Evolutionary conservation across 2,888 invertebrate species (phyloP).

Genomic region (Pachydiplax longipennis): DNA sequence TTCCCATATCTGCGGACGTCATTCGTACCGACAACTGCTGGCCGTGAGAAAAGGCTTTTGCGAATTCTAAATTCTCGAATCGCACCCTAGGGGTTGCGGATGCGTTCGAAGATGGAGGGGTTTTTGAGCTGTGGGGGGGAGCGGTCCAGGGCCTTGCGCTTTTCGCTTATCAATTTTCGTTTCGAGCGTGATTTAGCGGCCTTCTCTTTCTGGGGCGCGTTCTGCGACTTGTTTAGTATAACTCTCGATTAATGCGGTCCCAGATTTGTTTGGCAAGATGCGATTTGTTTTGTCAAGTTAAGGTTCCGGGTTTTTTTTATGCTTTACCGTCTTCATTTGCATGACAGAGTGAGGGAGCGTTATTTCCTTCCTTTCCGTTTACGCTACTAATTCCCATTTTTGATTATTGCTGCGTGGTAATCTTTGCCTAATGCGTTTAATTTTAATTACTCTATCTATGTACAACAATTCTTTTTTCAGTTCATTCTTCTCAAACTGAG

Average conservation of each 20-base stretch:
- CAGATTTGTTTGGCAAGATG: neutral
- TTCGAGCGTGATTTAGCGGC: neutral
- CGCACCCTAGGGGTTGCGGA: neutral
- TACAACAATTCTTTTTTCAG: no score
- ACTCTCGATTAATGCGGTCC: neutral
- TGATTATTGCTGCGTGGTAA: neutral
- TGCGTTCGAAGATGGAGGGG: neutral
- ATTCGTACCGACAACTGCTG: neutral
- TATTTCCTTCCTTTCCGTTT: neutral
- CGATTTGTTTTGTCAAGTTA: neutral
- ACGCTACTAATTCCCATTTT: neutral
- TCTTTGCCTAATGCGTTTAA: neutral
- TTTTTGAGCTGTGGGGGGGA: neutral
- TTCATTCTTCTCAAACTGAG: no score
- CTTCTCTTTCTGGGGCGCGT: neutral
- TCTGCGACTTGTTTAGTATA: neutral
- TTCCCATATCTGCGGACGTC: neutral
- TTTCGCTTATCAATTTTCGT: neutral
- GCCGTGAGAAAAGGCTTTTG: slow-evolving; percentile 1
- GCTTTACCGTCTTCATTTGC: neutral
- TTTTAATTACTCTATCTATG: neutral
- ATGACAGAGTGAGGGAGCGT: neutral
- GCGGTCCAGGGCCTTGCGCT: neutral
- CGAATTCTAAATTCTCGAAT: neutral
- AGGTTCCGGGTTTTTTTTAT: neutral